These are phyloP conservation scores for Bimastos eiseni DNA, from an alignment of 2,888 invertebrate species.

Conservation along the genomic window DNA sequence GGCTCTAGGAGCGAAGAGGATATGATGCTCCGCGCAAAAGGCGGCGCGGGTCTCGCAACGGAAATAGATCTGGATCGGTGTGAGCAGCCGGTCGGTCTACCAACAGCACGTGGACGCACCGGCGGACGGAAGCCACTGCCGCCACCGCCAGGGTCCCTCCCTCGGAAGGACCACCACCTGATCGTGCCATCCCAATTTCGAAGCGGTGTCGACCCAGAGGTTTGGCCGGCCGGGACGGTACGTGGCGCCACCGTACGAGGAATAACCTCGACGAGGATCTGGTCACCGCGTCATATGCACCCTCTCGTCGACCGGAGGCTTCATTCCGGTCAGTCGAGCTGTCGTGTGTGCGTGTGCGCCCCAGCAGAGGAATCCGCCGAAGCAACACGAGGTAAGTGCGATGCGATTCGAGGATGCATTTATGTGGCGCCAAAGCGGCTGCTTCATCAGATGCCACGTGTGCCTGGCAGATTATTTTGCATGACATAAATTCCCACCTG, in stretches of 20 bases:
- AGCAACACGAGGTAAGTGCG: not conserved
- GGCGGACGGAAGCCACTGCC: not conserved
- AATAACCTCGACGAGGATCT: not conserved
- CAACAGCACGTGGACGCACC: not conserved
- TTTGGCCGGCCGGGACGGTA: not conserved
- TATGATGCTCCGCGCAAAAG: not conserved
- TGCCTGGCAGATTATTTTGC: no score
- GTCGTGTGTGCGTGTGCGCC: not conserved
- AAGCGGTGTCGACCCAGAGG: conserved; percentile 13
- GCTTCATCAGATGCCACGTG: not conserved
- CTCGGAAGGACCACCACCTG: not conserved
- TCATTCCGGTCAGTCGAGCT: not conserved
- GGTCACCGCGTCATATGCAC: not conserved
- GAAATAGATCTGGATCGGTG: not conserved
- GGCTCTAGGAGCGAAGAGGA: not conserved
- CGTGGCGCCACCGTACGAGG: not conserved
- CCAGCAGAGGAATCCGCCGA: not conserved
- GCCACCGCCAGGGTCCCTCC: not conserved
- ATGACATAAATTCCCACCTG: not conserved
- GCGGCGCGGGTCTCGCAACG: not conserved
- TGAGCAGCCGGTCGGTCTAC: not conserved
- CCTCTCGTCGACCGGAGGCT: not conserved
- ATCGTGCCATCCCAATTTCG: not conserved
- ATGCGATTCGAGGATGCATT: not conserved
- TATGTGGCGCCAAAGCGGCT: not conserved